Conservation (phyloP, 2,888 invertebrate species). For the Synergus japonicus region DNA sequence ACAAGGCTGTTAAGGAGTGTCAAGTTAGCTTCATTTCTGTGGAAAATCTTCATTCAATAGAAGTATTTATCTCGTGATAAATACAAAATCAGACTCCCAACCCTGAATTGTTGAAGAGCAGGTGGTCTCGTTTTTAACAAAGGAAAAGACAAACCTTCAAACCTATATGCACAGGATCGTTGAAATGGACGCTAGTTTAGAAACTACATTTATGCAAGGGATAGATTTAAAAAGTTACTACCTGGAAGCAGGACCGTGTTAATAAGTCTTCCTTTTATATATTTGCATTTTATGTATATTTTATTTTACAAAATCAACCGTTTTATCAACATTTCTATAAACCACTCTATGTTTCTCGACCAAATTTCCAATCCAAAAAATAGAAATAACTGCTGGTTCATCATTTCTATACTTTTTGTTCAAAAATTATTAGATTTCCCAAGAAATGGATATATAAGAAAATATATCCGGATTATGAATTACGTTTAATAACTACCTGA, state of each 20-base stretch:
- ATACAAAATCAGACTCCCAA: conserved; percentile 41
- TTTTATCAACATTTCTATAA: neutral
- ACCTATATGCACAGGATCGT: conserved; percentile 64
- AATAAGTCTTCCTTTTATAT: neutral
- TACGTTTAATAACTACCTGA: neutral
- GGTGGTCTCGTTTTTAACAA: conserved; percentile 63
- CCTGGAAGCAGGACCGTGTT: conserved; percentile 2
- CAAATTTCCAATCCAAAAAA: neutral
- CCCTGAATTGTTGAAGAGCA: conserved; percentile 64
- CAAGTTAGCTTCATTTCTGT: no score
- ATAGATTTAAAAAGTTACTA: neutral
- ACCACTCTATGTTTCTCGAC: neutral
- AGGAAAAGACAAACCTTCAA: conserved; percentile 45
- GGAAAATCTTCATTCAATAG: neutral
- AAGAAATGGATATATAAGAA: no score
- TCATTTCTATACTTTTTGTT: neutral
- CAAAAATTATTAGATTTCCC: no score
- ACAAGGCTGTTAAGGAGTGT: no score
- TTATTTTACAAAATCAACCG: neutral
- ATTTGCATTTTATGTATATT: neutral
- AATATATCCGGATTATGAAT: neutral
- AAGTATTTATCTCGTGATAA: neutral
- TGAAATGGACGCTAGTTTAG: conserved; percentile 63
- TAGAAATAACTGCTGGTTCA: neutral
- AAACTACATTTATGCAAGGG: conserved; percentile 2